These are phyloP conservation scores for Junonia oenone DNA, from an alignment of 2,888 invertebrate genomes.

Conservation along the genomic window DNA sequence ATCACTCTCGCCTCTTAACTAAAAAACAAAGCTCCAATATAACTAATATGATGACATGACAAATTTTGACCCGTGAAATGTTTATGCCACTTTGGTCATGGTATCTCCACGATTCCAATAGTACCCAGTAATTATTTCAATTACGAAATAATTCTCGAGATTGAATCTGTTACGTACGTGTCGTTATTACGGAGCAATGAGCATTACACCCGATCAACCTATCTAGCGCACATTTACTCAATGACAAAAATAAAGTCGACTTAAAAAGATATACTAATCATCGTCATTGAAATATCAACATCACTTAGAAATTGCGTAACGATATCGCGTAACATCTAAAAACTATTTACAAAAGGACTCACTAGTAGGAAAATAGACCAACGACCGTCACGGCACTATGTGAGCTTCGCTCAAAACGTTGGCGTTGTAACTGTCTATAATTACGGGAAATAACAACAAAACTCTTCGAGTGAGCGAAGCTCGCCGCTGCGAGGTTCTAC, in stretches of 20 bases:
- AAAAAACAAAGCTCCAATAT: constrained; percentile 19
- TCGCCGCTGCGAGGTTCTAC: constrained; percentile 70
- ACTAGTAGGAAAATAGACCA: constrained; percentile 72
- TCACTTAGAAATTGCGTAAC: constrained; percentile 51
- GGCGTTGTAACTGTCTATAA: constrained; percentile 1
- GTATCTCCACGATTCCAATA: constrained; percentile 6
- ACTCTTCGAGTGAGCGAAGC: constrained; percentile 51
- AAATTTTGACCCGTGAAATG: constrained; percentile 4
- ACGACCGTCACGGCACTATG: constrained; percentile 73
- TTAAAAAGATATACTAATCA: constrained; percentile 7
- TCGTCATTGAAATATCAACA: constrained; percentile 49
- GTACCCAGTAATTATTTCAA: constrained; percentile 39
- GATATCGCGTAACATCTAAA: constrained; percentile 56
- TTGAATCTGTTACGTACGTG: constrained; percentile 10
- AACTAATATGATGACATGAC: constrained; percentile 16
- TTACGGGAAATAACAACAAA: constrained; percentile 29
- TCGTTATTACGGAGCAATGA: constrained; percentile 4
- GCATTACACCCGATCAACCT: not conserved
- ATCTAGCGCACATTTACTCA: constrained; percentile 16
- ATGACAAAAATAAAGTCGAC: constrained; percentile 12
- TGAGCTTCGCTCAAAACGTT: constrained; percentile 52
- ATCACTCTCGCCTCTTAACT: constrained; percentile 17
- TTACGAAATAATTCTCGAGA: constrained; percentile 52
- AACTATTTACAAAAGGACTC: constrained; percentile 72
- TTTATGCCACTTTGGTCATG: constrained; percentile 4